Conservation (phyloP, 2,113 vertebrate species). For the Tamias sibiricus region DNA sequence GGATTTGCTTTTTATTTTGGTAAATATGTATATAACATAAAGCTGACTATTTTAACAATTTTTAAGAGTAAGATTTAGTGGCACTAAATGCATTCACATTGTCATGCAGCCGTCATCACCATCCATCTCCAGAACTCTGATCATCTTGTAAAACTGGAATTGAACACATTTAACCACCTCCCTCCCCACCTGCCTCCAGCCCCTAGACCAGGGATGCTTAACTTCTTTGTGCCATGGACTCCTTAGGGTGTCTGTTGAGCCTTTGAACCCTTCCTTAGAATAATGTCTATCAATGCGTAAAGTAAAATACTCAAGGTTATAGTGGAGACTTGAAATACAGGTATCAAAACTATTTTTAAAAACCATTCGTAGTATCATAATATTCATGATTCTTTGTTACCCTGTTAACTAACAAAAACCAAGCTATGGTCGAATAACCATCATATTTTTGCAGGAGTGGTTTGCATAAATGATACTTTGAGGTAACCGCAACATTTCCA, state of each 20-base stretch:
- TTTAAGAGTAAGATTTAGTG: neutral
- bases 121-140: neutral
- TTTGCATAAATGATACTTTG: neutral
- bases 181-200: fast-evolving
- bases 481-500: neutral
- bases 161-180: neutral
- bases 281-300: neutral
- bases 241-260: neutral
- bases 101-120: fast-evolving
- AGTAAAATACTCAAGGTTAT: neutral
- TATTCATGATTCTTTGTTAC: neutral
- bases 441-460: neutral
- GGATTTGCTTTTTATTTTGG: neutral
- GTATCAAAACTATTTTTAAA: neutral
- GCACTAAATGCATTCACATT: neutral
- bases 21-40: neutral
- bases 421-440: neutral
- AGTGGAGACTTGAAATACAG: neutral
- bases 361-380: neutral
- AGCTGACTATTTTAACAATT: neutral
- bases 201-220: neutral
- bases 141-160: neutral
- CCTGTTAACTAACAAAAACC: neutral
- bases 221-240: neutral
- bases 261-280: neutral